Evolutionary conservation across 2,888 invertebrate species (phyloP).

Genomic region (Petrophora chlorosata): DNA sequence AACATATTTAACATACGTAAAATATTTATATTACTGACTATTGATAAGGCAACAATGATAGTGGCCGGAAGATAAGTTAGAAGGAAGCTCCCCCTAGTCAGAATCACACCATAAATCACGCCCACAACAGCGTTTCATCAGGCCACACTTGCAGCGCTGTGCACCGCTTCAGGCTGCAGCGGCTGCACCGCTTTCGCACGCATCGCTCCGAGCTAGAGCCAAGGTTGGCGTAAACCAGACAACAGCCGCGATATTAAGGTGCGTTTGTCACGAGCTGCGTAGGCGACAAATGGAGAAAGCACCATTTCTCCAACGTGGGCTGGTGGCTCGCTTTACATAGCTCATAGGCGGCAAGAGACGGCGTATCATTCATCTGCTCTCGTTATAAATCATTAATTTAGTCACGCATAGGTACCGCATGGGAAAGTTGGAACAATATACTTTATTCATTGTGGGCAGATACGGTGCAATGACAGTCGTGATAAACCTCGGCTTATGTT

Average conservation of each 20-base stretch:
- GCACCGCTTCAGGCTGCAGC: not conserved
- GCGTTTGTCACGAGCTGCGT: constrained; percentile 57
- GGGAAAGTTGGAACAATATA: constrained; percentile 20
- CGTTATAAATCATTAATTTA: constrained; percentile 31
- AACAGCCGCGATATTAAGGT: constrained; percentile 43
- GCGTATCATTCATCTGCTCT: constrained; percentile 33
- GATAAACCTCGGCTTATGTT: no score
- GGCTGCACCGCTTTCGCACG: constrained; percentile 23
- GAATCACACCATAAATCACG: no score
- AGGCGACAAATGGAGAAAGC: constrained; percentile 55
- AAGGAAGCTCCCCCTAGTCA: no score
- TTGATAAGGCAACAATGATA: no score
- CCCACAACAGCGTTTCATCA: not conserved
- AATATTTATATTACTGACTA: no score
- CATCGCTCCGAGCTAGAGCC: constrained; percentile 29
- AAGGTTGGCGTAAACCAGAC: constrained; percentile 33
- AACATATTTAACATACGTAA: no score
- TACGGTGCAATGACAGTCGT: no score
- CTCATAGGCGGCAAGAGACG: constrained; percentile 24
- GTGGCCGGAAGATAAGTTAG: no score
- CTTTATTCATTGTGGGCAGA: constrained; percentile 10
- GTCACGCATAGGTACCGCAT: constrained; percentile 27
- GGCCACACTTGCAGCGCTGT: not conserved
- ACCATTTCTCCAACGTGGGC: constrained; percentile 47
- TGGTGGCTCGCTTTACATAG: constrained; percentile 36